Percentiles rank a stretch among this genome's conserved stretches.
These are phyloP conservation scores for Cherax quadricarinatus DNA, from an alignment of 1,140 invertebrate species.

Conservation along the genomic window DNA sequence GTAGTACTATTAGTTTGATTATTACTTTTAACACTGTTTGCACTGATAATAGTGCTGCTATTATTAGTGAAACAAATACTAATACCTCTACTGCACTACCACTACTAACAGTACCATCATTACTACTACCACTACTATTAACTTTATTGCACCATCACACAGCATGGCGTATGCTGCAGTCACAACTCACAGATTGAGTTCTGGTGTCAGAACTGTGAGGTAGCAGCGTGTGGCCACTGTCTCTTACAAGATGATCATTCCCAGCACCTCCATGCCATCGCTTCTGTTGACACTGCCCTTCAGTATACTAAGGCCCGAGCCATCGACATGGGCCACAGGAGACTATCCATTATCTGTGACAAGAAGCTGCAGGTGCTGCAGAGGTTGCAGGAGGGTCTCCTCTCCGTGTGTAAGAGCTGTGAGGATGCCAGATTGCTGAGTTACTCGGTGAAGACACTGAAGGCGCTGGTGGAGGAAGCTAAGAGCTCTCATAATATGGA, in stretches of 20 bases:
- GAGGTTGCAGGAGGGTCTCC: background rate
- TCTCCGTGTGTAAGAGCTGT: background rate
- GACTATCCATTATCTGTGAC: background rate
- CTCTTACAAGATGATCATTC: background rate
- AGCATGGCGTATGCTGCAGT: background rate
- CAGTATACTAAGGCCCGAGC: background rate
- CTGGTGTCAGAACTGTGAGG: constrained; percentile 16
- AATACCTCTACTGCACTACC: no score
- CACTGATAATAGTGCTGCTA: no score
- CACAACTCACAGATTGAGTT: constrained; percentile 2
- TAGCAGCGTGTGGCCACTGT: background rate
- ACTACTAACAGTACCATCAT: background rate
- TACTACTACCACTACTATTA: background rate
- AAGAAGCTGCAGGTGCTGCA: background rate
- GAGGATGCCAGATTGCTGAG: background rate
- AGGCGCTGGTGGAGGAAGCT: constrained; percentile 3
- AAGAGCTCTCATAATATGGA: background rate
- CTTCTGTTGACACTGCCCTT: background rate
- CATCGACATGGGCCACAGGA: background rate
- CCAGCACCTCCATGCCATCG: background rate
- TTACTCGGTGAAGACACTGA: background rate
- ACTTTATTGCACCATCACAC: background rate
- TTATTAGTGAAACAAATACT: no score
- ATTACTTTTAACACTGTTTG: no score
- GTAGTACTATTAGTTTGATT: no score